A percentile compares a stretch with the other conserved stretches of the same genome.
These are phyloP conservation scores for Neotragus moschatus DNA, from an alignment of 2,113 vertebrate genomes.

Conservation along the genomic window DNA sequence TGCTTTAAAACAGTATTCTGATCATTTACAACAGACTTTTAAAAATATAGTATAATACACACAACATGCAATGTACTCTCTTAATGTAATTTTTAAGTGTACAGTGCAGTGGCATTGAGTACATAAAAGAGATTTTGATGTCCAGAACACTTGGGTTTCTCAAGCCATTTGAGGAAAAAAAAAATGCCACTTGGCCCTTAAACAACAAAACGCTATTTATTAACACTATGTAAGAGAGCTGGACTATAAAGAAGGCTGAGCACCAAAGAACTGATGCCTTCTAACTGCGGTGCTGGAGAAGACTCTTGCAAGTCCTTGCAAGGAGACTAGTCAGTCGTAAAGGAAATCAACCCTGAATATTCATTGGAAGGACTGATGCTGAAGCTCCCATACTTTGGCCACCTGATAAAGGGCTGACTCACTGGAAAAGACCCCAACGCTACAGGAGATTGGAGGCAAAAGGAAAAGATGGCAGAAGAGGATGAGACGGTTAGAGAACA, in stretches of 20 bases:
- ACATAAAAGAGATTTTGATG: neutral
- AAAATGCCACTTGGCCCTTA: neutral
- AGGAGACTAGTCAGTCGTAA: neutral
- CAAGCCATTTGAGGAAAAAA: neutral
- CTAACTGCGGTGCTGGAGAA: neutral
- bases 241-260: neutral
- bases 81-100: neutral
- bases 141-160: slow-evolving; percentile 22
- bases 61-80: neutral
- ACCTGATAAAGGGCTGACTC: neutral
- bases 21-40: neutral
- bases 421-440: neutral
- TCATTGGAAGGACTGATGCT: neutral
- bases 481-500: neutral
- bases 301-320: neutral
- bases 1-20: neutral
- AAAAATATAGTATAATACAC: neutral
- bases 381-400: neutral
- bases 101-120: neutral
- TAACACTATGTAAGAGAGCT: neutral
- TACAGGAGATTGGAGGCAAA: neutral
- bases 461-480: neutral
- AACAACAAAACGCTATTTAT: neutral
- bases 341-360: neutral
- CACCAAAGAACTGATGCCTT: neutral